These are phyloP conservation scores for Odontomachus brunneus DNA, from an alignment of 1,140 invertebrate species.

Conservation along the genomic window DNA sequence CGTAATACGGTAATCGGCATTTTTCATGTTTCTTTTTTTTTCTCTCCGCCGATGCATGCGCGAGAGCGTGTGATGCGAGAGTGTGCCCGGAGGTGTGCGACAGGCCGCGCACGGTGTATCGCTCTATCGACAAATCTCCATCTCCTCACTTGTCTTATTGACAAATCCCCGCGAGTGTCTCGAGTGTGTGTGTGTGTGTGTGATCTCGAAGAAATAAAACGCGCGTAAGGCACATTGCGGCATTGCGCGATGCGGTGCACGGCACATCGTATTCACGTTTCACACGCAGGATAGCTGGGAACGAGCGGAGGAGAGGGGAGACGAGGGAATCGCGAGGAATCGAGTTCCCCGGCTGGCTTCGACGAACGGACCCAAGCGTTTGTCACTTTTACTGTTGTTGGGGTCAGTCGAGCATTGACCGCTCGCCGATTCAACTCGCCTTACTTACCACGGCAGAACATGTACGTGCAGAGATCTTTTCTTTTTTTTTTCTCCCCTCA, in stretches of 20 bases:
- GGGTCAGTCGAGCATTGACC: conserved; percentile 83
- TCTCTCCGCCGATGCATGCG: too few species aligned
- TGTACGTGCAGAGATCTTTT: conserved; percentile 41
- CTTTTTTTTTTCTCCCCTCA: conserved; percentile 27
- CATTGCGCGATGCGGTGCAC: conserved; percentile 6
- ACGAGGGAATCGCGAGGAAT: conserved; percentile 64
- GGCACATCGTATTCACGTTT: conserved; percentile 42
- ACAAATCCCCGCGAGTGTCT: too few species aligned
- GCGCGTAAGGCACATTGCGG: too few species aligned
- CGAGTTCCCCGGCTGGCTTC: conserved; percentile 61
- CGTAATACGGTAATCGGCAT: neutral
- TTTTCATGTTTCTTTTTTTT: neutral
- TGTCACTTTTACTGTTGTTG: conserved; percentile 83
- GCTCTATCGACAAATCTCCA: too few species aligned
- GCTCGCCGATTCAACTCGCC: conserved; percentile 71
- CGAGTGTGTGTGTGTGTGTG: too few species aligned
- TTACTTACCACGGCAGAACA: conserved; percentile 60
- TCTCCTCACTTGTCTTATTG: too few species aligned
- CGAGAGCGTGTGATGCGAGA: too few species aligned
- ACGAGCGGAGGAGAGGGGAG: conserved; percentile 49
- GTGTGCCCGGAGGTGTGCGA: too few species aligned
- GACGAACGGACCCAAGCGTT: conserved; percentile 63
- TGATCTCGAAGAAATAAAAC: too few species aligned
- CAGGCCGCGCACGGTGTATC: too few species aligned
- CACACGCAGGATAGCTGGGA: neutral